Conservation (phyloP, 2,797 vertebrate genomes). For the Catamblyrhynchus diadema region DNA sequence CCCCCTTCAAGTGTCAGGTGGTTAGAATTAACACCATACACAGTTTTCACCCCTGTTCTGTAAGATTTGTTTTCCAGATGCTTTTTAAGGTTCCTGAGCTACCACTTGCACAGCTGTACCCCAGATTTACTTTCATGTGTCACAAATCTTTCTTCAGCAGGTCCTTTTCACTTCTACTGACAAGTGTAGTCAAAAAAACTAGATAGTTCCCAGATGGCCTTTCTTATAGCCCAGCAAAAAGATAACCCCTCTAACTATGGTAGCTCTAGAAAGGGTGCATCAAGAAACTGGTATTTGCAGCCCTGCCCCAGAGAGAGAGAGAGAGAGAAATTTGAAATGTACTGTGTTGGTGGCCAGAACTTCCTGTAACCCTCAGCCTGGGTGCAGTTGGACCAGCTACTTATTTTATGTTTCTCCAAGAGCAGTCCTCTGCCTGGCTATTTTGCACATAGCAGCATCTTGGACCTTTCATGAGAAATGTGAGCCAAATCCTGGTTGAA, state of each 20-base stretch:
- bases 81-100: not conserved
- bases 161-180: not conserved
- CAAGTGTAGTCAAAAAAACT: not conserved
- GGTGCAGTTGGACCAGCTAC: not conserved
- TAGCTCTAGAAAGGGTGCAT: not conserved
- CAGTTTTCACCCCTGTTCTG: not conserved
- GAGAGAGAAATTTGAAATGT: not conserved
- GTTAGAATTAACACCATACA: not conserved
- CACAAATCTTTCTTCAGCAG: not conserved
- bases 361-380: not conserved
- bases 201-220: not conserved
- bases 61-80: not conserved
- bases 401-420: not conserved
- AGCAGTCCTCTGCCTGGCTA: not conserved
- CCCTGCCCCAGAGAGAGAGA: not conserved
- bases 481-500: not conserved
- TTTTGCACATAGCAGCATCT: not conserved
- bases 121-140: not conserved
- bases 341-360: rapidly evolving
- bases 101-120: not conserved
- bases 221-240: not conserved
- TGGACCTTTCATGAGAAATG: not conserved
- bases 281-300: not conserved
- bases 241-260: not conserved
- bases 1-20: not conserved